Base-by-base conservation (phyloP, 2,888 invertebrate species). In the Caenorhabditis sp. region DNA sequence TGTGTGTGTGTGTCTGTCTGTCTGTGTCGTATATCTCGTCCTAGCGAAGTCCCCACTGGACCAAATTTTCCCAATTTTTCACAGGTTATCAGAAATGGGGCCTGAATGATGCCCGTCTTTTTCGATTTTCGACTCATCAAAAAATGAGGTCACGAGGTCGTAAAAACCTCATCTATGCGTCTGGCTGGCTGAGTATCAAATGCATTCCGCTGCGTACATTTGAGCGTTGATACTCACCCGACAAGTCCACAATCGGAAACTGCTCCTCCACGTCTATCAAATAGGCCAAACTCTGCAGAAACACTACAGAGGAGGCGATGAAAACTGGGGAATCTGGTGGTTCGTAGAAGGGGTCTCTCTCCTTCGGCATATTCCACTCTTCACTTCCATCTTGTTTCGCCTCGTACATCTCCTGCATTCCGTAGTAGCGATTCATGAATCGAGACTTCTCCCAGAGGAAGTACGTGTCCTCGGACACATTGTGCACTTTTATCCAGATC, bases 331-430 rank as follows among this genome's bases (percentile, higher is more conserved):
- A 92, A 69, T 93, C 93, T 14, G 92, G 91, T 69, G 94, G 93
- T 88, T 94, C 94, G 72, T 92, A 90, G 90, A 94, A 94, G 5
- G 94, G 94, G 90, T 94, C 94, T 59, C 93, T 91, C 14, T 93
- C 94, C 93, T 92, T 92, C 12, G 93, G 92, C 56, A 93, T 85
- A 72, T 94, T 92, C 93, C 93, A 93, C 44, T 92, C 92, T 10
- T 93, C 92, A 28, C 93, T 93, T 10, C 93, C 94, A 49, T 94
- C 93, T 84, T 93, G 92, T 88, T 93, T 94, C 72, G 93, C 93
- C 84, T 93, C 92, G 86, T 93, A 94, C 93, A 94, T 93, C 88
- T 94, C 94, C 88, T 94, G 93, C 94, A 94, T 94, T 64, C 93
- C 92, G 87, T 93, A 94, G 86, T 94, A 89, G 22, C 87, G 22